phyloP scores from a whole-genome alignment of 2,113 vertebrate genomes.

The Malurus cyaneus region DNA sequence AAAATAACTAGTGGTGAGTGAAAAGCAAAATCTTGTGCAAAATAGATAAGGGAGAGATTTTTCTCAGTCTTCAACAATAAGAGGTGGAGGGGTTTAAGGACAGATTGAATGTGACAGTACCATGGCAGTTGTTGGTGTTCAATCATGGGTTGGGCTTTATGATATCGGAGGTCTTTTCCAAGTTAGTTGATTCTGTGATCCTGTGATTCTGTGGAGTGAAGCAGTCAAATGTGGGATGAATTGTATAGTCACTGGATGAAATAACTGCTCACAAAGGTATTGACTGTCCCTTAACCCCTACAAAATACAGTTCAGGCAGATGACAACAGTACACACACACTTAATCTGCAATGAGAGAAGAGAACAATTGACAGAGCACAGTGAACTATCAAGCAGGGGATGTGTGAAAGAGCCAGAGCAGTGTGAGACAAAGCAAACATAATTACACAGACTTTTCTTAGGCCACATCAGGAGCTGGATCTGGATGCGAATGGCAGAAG shows the following conservation, averaged over 20 bases:
- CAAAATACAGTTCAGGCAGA: neutral
- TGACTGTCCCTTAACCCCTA: neutral
- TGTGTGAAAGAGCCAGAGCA: neutral
- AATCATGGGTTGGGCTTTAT: neutral
- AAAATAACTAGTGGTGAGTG: neutral
- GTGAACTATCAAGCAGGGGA: neutral
- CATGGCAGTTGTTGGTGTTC: neutral
- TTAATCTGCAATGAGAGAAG: neutral
- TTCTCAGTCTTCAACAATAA: neutral
- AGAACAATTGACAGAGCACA: neutral
- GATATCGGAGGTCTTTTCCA: neutral
- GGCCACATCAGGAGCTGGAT: neutral
- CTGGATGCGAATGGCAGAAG: neutral
- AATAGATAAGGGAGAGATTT: neutral
- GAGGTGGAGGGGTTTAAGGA: neutral
- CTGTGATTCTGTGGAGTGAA: neutral
- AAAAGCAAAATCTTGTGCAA: neutral
- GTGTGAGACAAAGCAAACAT: neutral
- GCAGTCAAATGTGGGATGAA: neutral
- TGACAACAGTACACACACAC: neutral
- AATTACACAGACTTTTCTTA: neutral
- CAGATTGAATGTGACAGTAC: neutral
- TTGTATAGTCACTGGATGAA: neutral
- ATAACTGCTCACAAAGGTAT: neutral
- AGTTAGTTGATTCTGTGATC: neutral